phyloP scores from a whole-genome alignment of 1,140 invertebrate genomes.

The Drosophila gunungcola region DNA sequence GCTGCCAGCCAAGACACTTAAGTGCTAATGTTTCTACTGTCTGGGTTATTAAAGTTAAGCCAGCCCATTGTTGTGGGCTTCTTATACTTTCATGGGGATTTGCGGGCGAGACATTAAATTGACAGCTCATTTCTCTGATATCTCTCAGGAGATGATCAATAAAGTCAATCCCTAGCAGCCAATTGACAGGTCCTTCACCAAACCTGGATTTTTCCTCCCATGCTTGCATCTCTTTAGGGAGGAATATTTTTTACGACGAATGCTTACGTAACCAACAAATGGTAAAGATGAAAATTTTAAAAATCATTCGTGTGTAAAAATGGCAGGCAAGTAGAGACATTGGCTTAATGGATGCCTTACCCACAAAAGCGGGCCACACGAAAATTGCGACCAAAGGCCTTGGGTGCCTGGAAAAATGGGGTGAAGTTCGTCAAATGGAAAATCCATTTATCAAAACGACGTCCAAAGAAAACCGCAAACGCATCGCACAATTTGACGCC shows the following conservation, averaged over 20 bases:
- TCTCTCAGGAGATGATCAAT: slow-evolving; percentile 64
- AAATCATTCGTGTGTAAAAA: slow-evolving; percentile 67
- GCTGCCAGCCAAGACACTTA: slow-evolving; percentile 26
- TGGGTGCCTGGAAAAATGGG: slow-evolving; percentile 17
- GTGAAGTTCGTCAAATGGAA: slow-evolving; percentile 58
- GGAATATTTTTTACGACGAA: slow-evolving; percentile 18
- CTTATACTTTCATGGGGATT: slow-evolving; percentile 42
- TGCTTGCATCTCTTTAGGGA: slow-evolving; percentile 5
- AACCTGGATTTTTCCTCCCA: slow-evolving; percentile 5
- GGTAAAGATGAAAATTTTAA: slow-evolving; percentile 40
- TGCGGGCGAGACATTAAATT: slow-evolving; percentile 55
- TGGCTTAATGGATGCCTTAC: slow-evolving; percentile 43
- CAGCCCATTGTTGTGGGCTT: slow-evolving; percentile 33
- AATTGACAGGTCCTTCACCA: slow-evolving; percentile 53
- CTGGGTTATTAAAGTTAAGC: slow-evolving; percentile 60
- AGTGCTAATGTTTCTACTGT: slow-evolving; percentile 32
- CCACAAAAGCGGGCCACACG: slow-evolving; percentile 42
- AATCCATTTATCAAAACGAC: slow-evolving; percentile 71
- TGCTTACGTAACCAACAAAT: slow-evolving; percentile 23
- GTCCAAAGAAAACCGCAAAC: slow-evolving; percentile 46
- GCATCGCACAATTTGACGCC: slow-evolving; percentile 41
- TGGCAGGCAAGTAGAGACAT: slow-evolving; percentile 41
- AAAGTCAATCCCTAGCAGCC: slow-evolving; percentile 60
- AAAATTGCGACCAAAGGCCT: slow-evolving; percentile 29
- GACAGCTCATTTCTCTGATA: slow-evolving; percentile 51